phyloP scores from a whole-genome alignment of 2,113 vertebrate species.

The Asarcornis scutulata region DNA sequence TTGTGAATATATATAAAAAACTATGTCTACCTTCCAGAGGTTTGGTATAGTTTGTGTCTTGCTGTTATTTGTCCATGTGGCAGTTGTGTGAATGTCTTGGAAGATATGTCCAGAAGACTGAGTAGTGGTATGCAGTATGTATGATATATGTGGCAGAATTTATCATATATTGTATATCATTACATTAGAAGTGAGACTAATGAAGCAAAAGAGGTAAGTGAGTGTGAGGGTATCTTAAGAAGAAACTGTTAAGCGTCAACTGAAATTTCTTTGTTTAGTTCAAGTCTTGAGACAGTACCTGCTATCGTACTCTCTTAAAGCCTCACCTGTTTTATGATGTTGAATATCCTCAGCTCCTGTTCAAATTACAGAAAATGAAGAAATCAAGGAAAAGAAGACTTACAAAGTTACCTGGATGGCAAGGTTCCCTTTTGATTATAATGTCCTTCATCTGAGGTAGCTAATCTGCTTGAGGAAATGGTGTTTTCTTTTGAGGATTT shows the following conservation, averaged over 20 bases:
- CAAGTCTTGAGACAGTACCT: not conserved
- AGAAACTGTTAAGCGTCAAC: not conserved
- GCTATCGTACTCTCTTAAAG: not conserved
- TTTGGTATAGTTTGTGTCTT: constrained; percentile 24
- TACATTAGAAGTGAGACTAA: not conserved
- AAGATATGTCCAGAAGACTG: not conserved
- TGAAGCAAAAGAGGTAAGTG: not conserved
- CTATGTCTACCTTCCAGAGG: constrained; percentile 23
- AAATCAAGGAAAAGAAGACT: not conserved
- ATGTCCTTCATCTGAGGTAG: not conserved
- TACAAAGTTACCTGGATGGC: not conserved
- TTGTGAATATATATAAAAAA: constrained; percentile 54
- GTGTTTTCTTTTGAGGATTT: constrained; percentile 57
- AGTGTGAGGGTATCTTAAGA: not conserved
- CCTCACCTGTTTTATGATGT: not conserved
- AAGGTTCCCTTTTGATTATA: not conserved
- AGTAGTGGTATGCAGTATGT: not conserved
- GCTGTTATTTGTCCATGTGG: not conserved
- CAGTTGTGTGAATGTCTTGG: not conserved
- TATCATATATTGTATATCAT: not conserved
- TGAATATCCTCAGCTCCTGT: not conserved
- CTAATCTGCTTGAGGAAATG: not conserved
- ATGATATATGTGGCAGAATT: not conserved
- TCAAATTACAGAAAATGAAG: not conserved
- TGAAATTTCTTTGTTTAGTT: not conserved